Conservation (phyloP, 2,113 vertebrate species). For the Chaetops frenatus region DNA sequence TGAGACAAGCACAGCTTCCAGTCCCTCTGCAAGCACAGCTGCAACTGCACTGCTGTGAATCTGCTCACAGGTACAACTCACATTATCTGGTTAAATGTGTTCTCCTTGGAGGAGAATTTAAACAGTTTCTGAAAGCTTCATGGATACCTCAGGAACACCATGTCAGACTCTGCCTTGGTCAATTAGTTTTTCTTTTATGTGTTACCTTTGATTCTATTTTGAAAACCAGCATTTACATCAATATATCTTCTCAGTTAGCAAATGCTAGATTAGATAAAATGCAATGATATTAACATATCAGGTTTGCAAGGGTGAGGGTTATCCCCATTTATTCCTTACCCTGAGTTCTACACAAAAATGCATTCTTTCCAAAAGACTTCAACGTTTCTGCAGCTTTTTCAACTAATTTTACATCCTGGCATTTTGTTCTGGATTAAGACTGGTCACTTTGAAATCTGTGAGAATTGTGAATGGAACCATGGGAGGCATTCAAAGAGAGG, state of each 20-base stretch:
- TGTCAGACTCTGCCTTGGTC: not conserved
- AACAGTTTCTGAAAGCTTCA: not conserved
- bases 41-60: not conserved
- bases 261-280: not conserved
- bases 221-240: not conserved
- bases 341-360: not conserved
- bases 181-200: not conserved
- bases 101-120: not conserved
- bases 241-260: not conserved
- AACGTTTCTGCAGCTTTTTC: not conserved
- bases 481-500: not conserved
- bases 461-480: not conserved
- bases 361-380: not conserved
- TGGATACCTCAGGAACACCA: not conserved
- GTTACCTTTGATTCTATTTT: not conserved
- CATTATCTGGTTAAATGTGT: not conserved
- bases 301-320: not conserved
- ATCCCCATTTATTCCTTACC: not conserved
- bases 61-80: not conserved
- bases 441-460: not conserved
- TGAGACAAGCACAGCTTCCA: not conserved
- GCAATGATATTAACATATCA: not conserved
- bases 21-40: not conserved
- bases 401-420: not conserved
- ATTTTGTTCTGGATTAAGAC: not conserved